Percentiles rank a stretch among this genome's conserved stretches.
These are phyloP conservation scores for Nomada lathburiana DNA, from an alignment of 2,888 invertebrate genomes.

Conservation along the genomic window DNA sequence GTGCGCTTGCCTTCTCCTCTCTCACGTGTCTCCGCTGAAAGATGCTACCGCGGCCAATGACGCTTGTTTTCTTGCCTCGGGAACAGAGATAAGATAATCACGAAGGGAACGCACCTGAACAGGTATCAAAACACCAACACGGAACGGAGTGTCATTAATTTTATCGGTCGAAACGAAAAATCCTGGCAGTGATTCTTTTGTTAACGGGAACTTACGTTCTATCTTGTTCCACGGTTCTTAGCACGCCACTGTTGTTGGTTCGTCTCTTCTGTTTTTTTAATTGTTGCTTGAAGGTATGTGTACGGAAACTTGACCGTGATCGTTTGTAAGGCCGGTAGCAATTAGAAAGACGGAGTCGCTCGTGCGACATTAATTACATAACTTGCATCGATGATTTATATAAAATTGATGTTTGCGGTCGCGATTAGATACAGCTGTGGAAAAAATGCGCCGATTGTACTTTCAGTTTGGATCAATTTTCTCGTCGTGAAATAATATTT, in stretches of 20 bases:
- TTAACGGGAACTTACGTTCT: too few relatives aligned
- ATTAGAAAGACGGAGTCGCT: neutral
- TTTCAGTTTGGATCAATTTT: too few relatives aligned
- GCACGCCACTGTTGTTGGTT: neutral
- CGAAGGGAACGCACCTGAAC: constrained; percentile 2
- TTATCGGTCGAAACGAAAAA: neutral
- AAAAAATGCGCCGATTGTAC: too few relatives aligned
- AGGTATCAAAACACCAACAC: neutral
- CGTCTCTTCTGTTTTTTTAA: neutral
- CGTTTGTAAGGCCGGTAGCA: neutral
- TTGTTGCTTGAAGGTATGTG: neutral
- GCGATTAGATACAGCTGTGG: too few relatives aligned
- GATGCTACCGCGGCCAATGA: constrained; percentile 60
- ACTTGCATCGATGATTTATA: neutral
- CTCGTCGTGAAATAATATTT: too few relatives aligned
- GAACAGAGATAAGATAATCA: constrained; percentile 24
- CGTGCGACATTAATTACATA: constrained; percentile 2
- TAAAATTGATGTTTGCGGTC: too few relatives aligned
- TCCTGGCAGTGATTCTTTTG: neutral
- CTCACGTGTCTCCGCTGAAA: constrained; percentile 45
- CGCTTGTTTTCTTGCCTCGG: constrained; percentile 53
- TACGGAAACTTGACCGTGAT: neutral
- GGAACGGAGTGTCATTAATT: constrained; percentile 5
- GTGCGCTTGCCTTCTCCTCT: constrained; percentile 18
- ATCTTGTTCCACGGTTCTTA: too few relatives aligned